A percentile compares a stretch with the other conserved stretches of the same genome.
phyloP scores from a whole-genome alignment of 1,140 invertebrate genomes.

The Physella acuta region DNA sequence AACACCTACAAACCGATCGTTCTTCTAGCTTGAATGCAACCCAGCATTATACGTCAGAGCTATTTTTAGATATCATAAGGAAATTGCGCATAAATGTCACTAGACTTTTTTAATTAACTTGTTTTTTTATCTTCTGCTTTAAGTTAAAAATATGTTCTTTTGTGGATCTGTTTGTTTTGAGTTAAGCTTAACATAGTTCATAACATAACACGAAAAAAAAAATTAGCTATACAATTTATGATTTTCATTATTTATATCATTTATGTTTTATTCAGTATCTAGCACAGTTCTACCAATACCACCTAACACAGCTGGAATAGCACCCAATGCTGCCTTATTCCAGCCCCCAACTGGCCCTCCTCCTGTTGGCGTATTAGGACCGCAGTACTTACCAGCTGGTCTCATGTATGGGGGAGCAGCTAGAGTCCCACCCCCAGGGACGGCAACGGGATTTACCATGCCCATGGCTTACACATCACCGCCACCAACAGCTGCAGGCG shows the following conservation, averaged over 20 bases:
- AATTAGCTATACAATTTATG: background rate
- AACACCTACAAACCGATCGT: too few species aligned
- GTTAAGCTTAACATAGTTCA: too few species aligned
- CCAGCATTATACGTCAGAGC: too few species aligned
- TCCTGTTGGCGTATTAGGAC: background rate
- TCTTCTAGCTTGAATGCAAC: too few species aligned
- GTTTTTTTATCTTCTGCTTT: too few species aligned
- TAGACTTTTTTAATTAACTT: too few species aligned
- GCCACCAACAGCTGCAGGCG: slow-evolving; percentile 1
- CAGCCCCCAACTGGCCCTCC: slow-evolving; percentile 9
- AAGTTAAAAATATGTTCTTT: too few species aligned
- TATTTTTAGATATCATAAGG: too few species aligned
- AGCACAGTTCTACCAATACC: slow-evolving; percentile 7
- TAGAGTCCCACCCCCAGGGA: slow-evolving; percentile 19
- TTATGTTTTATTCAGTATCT: slow-evolving; percentile 9
- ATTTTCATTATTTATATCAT: background rate
- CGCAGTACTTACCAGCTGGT: slow-evolving; percentile 14
- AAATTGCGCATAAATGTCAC: too few species aligned
- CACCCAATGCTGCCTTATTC: slow-evolving; percentile 9
- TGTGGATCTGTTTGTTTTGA: too few species aligned
- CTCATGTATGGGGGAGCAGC: slow-evolving; percentile 15
- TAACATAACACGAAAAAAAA: too few species aligned
- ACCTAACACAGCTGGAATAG: slow-evolving; percentile 6
- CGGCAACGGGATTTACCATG: slow-evolving; percentile 5
- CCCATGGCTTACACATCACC: slow-evolving; percentile 21